Base-by-base conservation (phyloP, 92 coral and sea anemone species). In the Meandrina meandrites region DNA sequence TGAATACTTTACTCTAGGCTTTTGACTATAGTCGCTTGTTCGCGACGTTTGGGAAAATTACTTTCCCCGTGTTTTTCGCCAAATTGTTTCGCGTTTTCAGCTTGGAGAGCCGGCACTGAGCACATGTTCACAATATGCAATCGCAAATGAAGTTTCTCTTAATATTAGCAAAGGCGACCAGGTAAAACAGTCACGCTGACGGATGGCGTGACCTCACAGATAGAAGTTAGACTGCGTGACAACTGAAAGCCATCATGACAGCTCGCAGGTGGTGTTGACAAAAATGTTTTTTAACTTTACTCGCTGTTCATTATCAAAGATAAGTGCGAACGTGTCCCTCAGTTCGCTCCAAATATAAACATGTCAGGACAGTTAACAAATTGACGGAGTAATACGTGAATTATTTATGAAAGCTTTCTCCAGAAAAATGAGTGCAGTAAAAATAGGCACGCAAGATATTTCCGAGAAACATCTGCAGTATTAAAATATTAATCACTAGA, bases 361-460 rank as follows among this genome's bases (percentile, higher is more conserved):
- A 35, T 72, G 31, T 71, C 19, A 36, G 11, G 24, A 35, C 47
- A 35, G 45, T 71, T 71, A 19, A 34, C 24, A 71, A 71, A 32
- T 36, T 71, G 75, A 28, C 11, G 21, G 22, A 5, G 76, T 19
- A 35, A 72, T 21, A 21, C 5, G 76, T 72, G 47, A 72, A 72
- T 35, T 32, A 35, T 35, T 72, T 72, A 72, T 5, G 45, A 72
- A 22, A 8, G 27, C 24, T 72, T 34, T 34, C 35, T 72, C 76
- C 47, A 72, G 76, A 72, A 72, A 32, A 70, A 42, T 70, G 75
- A 70, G 34, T 70, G 36, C 36, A 70, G 13, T 72, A n/a, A 72
- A 72, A 35, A 72, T 32, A 15, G 4, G 11, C 76, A 35, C 19
- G 48, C 24, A 34, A 72, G 8, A 16, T 34, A 34, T 32, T 18